Percentiles rank a stretch among this genome's conserved stretches.
Conservation (phyloP, 2,888 invertebrate genomes). For the Ethmia dodecea region DNA sequence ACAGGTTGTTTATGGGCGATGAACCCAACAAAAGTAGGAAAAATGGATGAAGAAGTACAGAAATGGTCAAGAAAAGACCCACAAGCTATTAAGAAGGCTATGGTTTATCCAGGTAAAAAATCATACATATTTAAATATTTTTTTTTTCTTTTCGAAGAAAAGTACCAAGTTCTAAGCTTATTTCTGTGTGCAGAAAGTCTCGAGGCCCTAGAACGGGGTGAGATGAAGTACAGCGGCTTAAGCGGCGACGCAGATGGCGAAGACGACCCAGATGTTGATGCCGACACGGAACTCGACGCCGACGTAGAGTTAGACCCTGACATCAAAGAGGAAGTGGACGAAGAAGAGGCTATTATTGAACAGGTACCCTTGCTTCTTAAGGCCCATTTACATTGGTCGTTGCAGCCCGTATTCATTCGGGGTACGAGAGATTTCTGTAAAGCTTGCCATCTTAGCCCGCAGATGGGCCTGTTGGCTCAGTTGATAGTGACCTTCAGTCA, state of each 20-base stretch:
- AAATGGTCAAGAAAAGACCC: slow-evolving; percentile 99
- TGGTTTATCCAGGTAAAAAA: slow-evolving; percentile 91
- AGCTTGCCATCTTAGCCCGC: too few species aligned
- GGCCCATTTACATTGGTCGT: too few species aligned
- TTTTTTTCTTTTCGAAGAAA: too few species aligned
- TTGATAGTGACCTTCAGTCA: too few species aligned
- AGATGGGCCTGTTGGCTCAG: too few species aligned
- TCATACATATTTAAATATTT: too few species aligned
- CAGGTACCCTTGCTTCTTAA: too few species aligned
- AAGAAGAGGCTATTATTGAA: slow-evolving; percentile 71
- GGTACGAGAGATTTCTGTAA: too few species aligned
- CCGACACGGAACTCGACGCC: slow-evolving; percentile 70
- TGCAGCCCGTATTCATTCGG: too few species aligned
- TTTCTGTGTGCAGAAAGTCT: slow-evolving; percentile 85
- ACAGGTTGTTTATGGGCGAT: slow-evolving; percentile 95
- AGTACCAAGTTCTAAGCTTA: too few species aligned
- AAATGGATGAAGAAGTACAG: slow-evolving; percentile 98
- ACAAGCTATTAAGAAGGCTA: slow-evolving; percentile 92
- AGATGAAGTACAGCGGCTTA: slow-evolving; percentile 88
- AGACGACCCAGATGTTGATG: slow-evolving; percentile 67
- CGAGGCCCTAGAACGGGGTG: slow-evolving; percentile 90
- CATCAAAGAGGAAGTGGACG: slow-evolving; percentile 81
- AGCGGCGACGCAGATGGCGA: slow-evolving; percentile 84
- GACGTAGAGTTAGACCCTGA: slow-evolving; percentile 75
- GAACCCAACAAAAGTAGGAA: slow-evolving; percentile 95